Evolutionary conservation across 2,113 vertebrate species (phyloP).

Genomic region (Semnopithecus entellus): DNA sequence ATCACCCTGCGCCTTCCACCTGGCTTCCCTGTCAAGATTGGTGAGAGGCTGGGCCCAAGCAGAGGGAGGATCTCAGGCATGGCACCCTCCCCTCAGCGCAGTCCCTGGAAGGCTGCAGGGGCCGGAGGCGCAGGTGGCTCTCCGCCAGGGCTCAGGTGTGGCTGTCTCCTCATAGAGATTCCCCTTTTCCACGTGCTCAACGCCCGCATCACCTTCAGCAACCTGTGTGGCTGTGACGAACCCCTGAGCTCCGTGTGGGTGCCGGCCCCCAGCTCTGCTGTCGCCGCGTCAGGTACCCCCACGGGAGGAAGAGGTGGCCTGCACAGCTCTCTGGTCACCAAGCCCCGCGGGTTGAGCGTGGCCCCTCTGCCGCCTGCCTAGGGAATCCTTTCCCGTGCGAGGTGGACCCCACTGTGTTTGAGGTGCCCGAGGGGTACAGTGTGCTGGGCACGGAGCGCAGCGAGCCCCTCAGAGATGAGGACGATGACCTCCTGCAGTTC

Average conservation of each 20-base stretch:
- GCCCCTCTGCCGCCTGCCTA: constrained; percentile 47
- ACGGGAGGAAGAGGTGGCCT: background rate
- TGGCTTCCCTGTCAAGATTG: constrained; percentile 96
- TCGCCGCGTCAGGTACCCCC: constrained; percentile 83
- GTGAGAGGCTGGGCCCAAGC: constrained; percentile 79
- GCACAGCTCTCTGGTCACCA: fast-evolving
- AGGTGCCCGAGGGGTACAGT: constrained; percentile 93
- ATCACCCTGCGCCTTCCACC: constrained; percentile 95
- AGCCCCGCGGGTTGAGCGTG: background rate
- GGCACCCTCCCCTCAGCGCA: background rate
- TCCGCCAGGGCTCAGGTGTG: background rate
- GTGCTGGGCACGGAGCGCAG: constrained; percentile 91
- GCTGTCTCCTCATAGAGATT: constrained; percentile 87
- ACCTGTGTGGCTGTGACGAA: constrained; percentile 95
- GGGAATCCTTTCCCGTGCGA: constrained; percentile 90
- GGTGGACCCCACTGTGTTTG: constrained; percentile 93
- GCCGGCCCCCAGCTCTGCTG: constrained; percentile 56
- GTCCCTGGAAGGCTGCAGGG: background rate
- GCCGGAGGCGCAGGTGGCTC: background rate
- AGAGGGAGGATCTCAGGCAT: fast-evolving
- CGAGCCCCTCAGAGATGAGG: constrained; percentile 94
- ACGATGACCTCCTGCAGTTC: constrained; percentile 94
- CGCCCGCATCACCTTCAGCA: constrained; percentile 97
- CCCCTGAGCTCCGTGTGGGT: constrained; percentile 86
- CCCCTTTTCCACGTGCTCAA: constrained; percentile 98